Base-by-base conservation (phyloP, 2,888 invertebrate genomes). In the Rhingia rostrata region DNA sequence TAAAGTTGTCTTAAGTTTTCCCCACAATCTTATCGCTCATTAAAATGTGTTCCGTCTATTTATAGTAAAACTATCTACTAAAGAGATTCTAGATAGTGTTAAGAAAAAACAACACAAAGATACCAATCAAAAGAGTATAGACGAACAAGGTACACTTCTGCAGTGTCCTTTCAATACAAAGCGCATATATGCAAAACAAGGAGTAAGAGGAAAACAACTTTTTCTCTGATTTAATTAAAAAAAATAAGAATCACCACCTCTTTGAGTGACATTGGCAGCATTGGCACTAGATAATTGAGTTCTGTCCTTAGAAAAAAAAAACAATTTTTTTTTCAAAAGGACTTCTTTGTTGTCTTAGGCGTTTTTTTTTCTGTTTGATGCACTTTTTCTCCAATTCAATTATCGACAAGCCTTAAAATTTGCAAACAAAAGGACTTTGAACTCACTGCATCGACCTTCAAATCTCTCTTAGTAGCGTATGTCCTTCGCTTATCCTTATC, bases 401-500 rank as follows among this genome's bases (percentile, higher is more conserved):
- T 51, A 79, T 79, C 66, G 60, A 53, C 37, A 53, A 67, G 32
- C 32, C 32, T 1, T 32, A 47, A 54, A 69, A 39, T 69, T 22
- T 22, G 14, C 7, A 12, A 58, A 64, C 43, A 56, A 45, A 60
- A 53, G 63, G 56, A 64, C 51, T 60, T 72, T 72, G 66, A 72
- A 72, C 72, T 53, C 49, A 32, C 3, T 39, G 60, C 12, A 37
- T 22, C 43, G 54, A 49, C 80, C 73, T 80, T 73, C 73, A 80
- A 22, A 22, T 2, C 37, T 54, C 35, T 22, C 43, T 35, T 3
- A 9, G 45, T 4, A 61, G 14, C 43, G n/a, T 4, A 61, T 30
- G 54, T 73, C 80, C 73, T 67, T 74, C 73, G 54, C 54, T 54
- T 80, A 73, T 73, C 49, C 61, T 67, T 67, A 80, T 80, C 73